These are phyloP conservation scores for Xiphorhynchus erythropygius DNA, from an alignment of 2,797 vertebrate species.

Conservation along the genomic window DNA sequence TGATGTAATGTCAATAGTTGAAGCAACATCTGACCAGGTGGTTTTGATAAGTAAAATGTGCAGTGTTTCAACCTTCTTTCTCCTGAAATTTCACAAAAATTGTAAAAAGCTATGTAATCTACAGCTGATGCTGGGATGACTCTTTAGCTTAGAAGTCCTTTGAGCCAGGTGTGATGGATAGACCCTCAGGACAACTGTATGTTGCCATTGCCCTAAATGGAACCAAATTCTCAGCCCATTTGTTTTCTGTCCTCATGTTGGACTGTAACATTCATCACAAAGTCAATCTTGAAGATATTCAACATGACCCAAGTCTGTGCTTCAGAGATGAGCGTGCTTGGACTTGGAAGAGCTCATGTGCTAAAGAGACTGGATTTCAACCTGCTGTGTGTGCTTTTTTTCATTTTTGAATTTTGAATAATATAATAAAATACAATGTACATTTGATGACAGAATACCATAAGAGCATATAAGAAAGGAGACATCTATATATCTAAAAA, in stretches of 20 bases:
- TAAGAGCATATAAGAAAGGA: background rate
- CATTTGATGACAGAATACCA: background rate
- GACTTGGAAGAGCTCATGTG: background rate
- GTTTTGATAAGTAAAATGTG: slow-evolving; percentile 57
- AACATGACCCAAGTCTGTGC: background rate
- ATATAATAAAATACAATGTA: background rate
- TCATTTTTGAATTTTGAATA: background rate
- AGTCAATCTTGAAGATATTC: background rate
- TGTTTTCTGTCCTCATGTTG: slow-evolving; percentile 12
- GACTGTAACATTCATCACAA: background rate
- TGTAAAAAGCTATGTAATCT: background rate
- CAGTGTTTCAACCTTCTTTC: slow-evolving; percentile 26
- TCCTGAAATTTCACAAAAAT: slow-evolving; percentile 26
- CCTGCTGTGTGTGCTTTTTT: background rate
- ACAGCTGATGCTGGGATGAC: background rate
- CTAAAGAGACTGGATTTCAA: background rate
- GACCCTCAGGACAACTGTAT: background rate
- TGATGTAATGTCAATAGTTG: slow-evolving; percentile 23
- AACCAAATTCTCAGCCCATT: background rate
- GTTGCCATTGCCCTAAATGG: background rate
- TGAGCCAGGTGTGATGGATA: background rate
- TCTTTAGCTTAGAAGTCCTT: slow-evolving; percentile 1
- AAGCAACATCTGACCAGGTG: slow-evolving; percentile 52
- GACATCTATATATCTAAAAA: background rate
- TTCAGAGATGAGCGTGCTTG: background rate